Evolutionary conservation across 2,113 vertebrate species (phyloP).

Genomic region (Galemys pyrenaicus): DNA sequence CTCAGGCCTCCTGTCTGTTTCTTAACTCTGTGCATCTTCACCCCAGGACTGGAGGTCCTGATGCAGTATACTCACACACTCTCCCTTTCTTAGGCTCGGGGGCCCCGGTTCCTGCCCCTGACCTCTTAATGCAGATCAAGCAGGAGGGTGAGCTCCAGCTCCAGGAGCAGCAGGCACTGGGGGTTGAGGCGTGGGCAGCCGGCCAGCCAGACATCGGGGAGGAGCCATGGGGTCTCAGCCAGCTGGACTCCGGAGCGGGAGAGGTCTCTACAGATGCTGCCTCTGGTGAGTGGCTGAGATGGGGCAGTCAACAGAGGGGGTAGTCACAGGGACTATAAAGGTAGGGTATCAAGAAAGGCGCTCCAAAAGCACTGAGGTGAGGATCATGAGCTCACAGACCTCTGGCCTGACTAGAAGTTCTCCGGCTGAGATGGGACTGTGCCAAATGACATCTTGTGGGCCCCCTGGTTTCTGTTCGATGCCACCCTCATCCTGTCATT

Average conservation of each 20-base stretch:
- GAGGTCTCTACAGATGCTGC: slow-evolving; percentile 59
- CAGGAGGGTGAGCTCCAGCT: slow-evolving; percentile 82
- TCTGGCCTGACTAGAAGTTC: not conserved
- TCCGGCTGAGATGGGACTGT: not conserved
- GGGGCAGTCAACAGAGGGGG: not conserved
- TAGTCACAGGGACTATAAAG: not conserved
- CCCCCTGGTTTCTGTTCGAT: not conserved
- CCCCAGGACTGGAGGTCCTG: not conserved
- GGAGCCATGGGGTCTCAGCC: slow-evolving; percentile 78
- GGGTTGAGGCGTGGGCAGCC: slow-evolving; percentile 73
- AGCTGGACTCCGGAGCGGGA: slow-evolving; percentile 59
- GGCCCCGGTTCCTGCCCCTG: slow-evolving; percentile 82
- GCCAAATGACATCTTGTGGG: fast-evolving
- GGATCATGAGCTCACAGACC: not conserved
- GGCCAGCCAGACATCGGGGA: slow-evolving; percentile 77
- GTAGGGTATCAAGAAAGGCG: not conserved
- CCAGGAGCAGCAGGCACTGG: slow-evolving; percentile 70
- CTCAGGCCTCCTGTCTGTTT: not conserved
- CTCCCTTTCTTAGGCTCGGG: slow-evolving; percentile 66
- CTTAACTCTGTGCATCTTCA: not conserved
- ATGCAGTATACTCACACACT: not conserved
- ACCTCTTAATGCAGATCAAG: slow-evolving; percentile 84
- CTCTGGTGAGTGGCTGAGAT: slow-evolving; percentile 55
- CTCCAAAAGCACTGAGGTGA: not conserved
- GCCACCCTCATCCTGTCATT: not conserved